A percentile compares a stretch with the other conserved stretches of the same genome.
Evolutionary conservation across 1,140 invertebrate species (phyloP).

Genomic region (Holotrichia oblita): DNA sequence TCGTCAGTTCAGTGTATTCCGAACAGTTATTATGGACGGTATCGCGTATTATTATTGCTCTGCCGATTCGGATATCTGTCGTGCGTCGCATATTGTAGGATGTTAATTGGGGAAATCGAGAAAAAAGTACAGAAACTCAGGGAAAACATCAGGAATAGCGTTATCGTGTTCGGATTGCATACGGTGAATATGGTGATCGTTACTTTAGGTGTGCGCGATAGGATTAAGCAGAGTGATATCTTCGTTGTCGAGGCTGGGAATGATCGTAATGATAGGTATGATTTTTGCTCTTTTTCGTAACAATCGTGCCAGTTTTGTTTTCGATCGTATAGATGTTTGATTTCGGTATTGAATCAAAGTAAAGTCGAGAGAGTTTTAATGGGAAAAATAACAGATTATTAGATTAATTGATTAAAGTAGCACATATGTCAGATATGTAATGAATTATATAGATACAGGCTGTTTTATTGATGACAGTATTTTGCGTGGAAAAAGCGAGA

Average conservation of each 20-base stretch:
- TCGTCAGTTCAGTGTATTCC: background rate
- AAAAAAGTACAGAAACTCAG: slow-evolving; percentile 35
- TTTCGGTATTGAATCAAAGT: too few relatives aligned
- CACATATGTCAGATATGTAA: too few relatives aligned
- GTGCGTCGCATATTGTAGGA: background rate
- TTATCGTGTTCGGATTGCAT: slow-evolving; percentile 47
- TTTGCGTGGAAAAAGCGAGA: too few relatives aligned
- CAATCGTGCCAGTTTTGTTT: too few relatives aligned
- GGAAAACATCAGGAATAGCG: slow-evolving; percentile 26
- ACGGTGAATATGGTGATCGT: slow-evolving; percentile 51
- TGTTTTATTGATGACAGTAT: too few relatives aligned
- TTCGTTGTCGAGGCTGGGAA: slow-evolving; percentile 39
- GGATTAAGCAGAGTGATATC: slow-evolving; percentile 42
- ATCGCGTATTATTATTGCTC: too few relatives aligned
- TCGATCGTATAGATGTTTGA: too few relatives aligned
- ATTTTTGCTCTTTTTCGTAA: too few relatives aligned
- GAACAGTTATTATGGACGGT: background rate
- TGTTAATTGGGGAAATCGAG: slow-evolving; percentile 33
- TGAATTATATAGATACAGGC: too few relatives aligned
- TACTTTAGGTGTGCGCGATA: slow-evolving; percentile 42
- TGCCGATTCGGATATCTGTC: background rate
- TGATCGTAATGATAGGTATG: background rate
- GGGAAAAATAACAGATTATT: too few relatives aligned
- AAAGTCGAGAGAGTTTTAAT: too few relatives aligned
- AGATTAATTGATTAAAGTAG: too few relatives aligned